These are phyloP conservation scores for Pseudolaguvia tuberculata DNA, from an alignment of 2,113 vertebrate species.

Conservation along the genomic window DNA sequence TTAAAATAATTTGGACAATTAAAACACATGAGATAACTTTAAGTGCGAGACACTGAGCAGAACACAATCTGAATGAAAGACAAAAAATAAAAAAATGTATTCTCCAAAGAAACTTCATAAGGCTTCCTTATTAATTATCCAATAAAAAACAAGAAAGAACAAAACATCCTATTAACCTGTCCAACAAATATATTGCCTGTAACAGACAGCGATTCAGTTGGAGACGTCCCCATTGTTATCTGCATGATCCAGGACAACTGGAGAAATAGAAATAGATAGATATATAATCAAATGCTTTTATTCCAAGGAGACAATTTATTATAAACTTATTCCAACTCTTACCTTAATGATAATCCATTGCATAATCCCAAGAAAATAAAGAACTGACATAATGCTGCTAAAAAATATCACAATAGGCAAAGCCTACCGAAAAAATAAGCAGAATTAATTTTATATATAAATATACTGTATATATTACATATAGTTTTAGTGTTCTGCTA, in stretches of 20 bases:
- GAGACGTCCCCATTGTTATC: conserved; percentile 83
- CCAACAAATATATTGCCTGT: conserved; percentile 96
- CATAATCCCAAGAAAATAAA: conserved; percentile 86
- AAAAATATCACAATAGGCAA: conserved; percentile 91
- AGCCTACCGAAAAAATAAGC: conserved; percentile 58
- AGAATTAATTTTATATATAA: too few relatives aligned
- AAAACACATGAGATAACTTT: too few relatives aligned
- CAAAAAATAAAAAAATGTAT: too few relatives aligned
- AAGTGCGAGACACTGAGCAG: too few relatives aligned
- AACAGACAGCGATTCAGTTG: conserved; percentile 87
- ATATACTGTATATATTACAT: too few relatives aligned
- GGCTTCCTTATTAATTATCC: too few relatives aligned
- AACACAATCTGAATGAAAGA: too few relatives aligned
- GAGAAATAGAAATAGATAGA: conserved; percentile 48
- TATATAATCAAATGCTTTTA: conserved; percentile 30
- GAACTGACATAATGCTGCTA: conserved; percentile 88
- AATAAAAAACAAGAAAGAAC: too few relatives aligned
- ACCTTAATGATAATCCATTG: conserved; percentile 94
- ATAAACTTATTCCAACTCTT: conserved; percentile 14
- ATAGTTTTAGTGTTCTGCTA: background rate
- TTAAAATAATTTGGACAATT: too few relatives aligned
- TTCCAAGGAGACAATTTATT: background rate
- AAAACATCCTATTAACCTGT: conserved; percentile 73
- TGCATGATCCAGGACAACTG: conserved; percentile 90
- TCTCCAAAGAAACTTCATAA: too few relatives aligned